Evolutionary conservation across 2,797 vertebrate genomes (phyloP), one percentile per base, ranked within the genome.

Genomic region (Sebastes wilsoni): DNA sequence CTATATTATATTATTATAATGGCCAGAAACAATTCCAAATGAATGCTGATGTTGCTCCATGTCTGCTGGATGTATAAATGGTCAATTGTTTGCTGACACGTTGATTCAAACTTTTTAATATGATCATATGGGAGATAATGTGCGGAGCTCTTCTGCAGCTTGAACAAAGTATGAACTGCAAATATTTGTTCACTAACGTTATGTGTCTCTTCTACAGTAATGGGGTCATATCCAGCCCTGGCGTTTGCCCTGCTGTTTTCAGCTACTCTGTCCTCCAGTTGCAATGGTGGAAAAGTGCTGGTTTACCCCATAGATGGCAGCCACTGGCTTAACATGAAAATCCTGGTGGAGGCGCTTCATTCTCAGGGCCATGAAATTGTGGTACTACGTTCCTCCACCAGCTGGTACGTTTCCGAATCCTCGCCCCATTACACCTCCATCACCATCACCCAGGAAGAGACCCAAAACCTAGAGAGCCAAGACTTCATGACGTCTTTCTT

Each of bases 271-370:
- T 7, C 6, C 66, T 74, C 73, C 32, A 59, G 18, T 1, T 85
- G 87, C 9, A 42, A 92, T 11, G 80, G 79, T 2, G 86, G 87
- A 0, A 91, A 92, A 72, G 78, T 94, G 4, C 49, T 94, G 32
- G 77, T 94, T 23, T 93, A 72, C 52, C 92, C 93, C 1, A 0
- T 91, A 1, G 94, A 94, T n/a, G 94, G 93, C 8, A 94, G 92
- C 77, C 92, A 93, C 74, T 94, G 93, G 93, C 66, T 94, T 2
- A 93, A 92, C 84, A 94, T 94, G 93, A 89, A 86, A 46, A 79
- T 92, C 66, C 68, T 94, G 46, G 66, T 94, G 68, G 80, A 92
- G 64, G 83, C 25, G 0, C 87, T 93, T 27, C 83, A 94, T 36
- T 77, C 89, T 13, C 82, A 8, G 22, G 92, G 92, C 8, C 94